Base-by-base conservation (phyloP, 2,797 vertebrate species). In the Erethizon dorsatum region DNA sequence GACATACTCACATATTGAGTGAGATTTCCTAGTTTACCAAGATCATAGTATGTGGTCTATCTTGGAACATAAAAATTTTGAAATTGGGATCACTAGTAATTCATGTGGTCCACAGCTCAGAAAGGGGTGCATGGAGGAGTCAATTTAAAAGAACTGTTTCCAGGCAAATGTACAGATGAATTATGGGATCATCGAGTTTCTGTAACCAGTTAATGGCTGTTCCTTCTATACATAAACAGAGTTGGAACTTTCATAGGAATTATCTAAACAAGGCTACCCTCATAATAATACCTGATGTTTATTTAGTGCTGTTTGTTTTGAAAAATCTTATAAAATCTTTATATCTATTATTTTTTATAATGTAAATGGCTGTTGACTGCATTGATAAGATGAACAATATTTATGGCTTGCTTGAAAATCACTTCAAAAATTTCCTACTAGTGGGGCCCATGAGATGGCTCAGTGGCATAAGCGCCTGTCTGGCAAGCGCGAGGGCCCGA, bases 361-460 rank as follows among this genome's bases (percentile, higher is more conserved):
- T 88, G 7, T n/a, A 88, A 91, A 59, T 82, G 26, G 2, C 11
- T 78, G 24, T 54, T 37, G 5, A 50, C 28, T 91, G 63, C 59
- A 61, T n/a, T 73, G 18, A 83, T 85, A 89, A 77, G 2, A 71
- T 84, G 13, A 57, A 88, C 11, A 88, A 56, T 47, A 84, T 71
- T 93, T 77, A 20, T n/a, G 94, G 63, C 33, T 84, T 91, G 14
- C 33, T 80, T 90, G 59, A 97, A 94, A 90, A 85, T 88, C 52
- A 85, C 50, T 50, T 65, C 24, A 41, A 92, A 96, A 88, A 65
- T 5, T 37, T 67, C 57, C 20, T 14, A 61, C 24, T 67, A 47
- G 3, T 54, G 0, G 37, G 37, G 37, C 37, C 37, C 37, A 41
- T 41, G 37, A 41, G 2, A 41, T 41, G 37, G 37, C 37, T 41